phyloP scores from a whole-genome alignment of 2,888 invertebrate genomes.

The Nezara viridula region DNA sequence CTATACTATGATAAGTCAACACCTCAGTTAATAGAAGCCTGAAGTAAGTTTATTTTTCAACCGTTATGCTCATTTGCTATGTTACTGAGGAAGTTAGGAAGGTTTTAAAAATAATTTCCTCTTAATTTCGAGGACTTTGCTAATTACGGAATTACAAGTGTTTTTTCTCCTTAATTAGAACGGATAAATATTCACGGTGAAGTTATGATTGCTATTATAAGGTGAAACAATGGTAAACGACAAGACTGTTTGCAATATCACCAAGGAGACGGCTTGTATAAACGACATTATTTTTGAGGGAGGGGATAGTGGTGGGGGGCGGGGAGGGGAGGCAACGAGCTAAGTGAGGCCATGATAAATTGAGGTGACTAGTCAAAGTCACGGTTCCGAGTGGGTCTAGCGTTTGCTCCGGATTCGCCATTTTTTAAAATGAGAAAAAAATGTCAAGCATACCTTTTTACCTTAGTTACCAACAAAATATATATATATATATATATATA shows the following conservation, averaged over 20 bases:
- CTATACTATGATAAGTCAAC: too few species aligned
- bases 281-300: conserved; percentile 2
- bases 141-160: background rate
- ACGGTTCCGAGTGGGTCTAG: background rate
- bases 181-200: background rate
- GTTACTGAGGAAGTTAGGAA: too few species aligned
- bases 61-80: too few species aligned
- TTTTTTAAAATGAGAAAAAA: background rate
- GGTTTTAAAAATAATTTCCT: too few species aligned
- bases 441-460: background rate
- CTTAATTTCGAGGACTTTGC: background rate
- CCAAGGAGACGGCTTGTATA: background rate
- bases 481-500: too few species aligned
- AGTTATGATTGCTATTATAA: background rate
- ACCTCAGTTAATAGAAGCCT: too few species aligned
- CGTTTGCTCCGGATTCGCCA: background rate
- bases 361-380: conserved; percentile 26
- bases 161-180: background rate
- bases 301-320: background rate
- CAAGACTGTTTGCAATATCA: background rate
- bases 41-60: too few species aligned
- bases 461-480: background rate
- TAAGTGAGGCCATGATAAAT: conserved; percentile 31
- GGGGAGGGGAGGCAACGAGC: background rate
- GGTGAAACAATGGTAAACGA: background rate